phyloP scores from a whole-genome alignment of 2,888 invertebrate genomes.

The Hecatera dysodea region DNA sequence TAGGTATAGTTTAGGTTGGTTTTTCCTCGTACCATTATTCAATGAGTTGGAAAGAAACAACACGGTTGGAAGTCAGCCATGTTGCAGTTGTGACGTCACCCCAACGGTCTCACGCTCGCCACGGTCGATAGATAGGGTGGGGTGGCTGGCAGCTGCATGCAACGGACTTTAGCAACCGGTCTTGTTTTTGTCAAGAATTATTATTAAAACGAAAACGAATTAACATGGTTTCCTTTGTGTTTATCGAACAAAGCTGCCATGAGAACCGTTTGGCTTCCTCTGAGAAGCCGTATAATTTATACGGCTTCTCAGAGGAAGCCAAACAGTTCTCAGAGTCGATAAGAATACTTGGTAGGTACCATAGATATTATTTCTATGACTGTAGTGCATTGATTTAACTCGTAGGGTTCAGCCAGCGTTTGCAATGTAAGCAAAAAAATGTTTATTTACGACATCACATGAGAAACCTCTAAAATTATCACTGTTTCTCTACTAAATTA shows the following conservation, averaged over 20 bases:
- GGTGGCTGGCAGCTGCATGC: conserved; percentile 64
- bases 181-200: conserved; percentile 50
- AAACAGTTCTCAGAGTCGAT: conserved; percentile 40
- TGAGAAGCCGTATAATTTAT: conserved; percentile 24
- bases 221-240: conserved; percentile 42
- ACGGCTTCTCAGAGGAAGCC: conserved; percentile 25
- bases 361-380: too few relatives aligned
- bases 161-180: conserved; percentile 66
- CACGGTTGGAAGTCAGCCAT: conserved; percentile 57
- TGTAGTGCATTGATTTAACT: too few relatives aligned
- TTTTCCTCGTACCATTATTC: conserved; percentile 39
- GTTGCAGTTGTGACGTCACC: conserved; percentile 66
- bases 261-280: conserved; percentile 34
- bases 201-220: conserved; percentile 48
- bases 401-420: too few relatives aligned
- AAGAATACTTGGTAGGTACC: too few relatives aligned
- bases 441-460: too few relatives aligned
- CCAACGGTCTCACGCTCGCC: conserved; percentile 59
- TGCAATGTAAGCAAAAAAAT: too few relatives aligned
- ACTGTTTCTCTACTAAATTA: too few relatives aligned
- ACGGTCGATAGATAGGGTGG: conserved; percentile 49
- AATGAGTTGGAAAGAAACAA: conserved; percentile 29
- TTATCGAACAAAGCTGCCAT: conserved; percentile 17
- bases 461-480: too few relatives aligned
- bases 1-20: not conserved